Conservation (phyloP, 92 coral and sea anemone species). For the Heliopora coerulea region DNA sequence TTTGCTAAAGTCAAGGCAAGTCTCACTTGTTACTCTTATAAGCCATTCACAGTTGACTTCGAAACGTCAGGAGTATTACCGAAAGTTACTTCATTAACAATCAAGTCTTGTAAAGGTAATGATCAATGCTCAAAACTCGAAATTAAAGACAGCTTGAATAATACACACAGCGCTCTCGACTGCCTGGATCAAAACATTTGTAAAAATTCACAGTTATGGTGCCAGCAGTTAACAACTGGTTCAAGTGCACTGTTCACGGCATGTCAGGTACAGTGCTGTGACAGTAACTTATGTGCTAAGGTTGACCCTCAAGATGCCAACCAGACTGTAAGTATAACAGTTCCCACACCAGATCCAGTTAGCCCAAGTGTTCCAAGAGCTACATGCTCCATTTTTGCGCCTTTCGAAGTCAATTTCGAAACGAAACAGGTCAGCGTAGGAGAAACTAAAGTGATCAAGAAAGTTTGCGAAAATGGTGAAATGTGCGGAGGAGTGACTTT, state of each 20-base stretch:
- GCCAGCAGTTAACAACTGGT: conserved; percentile 6
- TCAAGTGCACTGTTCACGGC: background rate
- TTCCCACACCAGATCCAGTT: background rate
- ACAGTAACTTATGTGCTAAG: conserved; percentile 24
- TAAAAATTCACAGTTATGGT: conserved; percentile 25
- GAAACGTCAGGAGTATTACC: background rate
- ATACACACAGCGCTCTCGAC: conserved; percentile 34
- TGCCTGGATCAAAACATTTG: conserved; percentile 29
- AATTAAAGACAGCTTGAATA: conserved; percentile 10
- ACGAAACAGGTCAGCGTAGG: background rate
- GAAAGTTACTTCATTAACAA: conserved; percentile 1
- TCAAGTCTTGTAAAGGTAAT: conserved; percentile 18
- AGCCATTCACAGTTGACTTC: conserved; percentile 1
- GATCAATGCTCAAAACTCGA: conserved; percentile 24
- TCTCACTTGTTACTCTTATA: conserved; percentile 7
- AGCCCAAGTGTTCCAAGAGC: background rate
- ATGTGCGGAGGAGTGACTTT: conserved; percentile 20
- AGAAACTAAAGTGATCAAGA: background rate
- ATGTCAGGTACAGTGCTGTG: conserved; percentile 30
- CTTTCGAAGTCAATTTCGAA: conserved; percentile 16
- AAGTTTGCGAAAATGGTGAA: conserved; percentile 18
- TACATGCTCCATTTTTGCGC: conserved; percentile 14
- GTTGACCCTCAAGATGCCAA: background rate
- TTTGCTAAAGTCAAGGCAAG: background rate
- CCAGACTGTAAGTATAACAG: background rate